Conservation (phyloP, 2,888 invertebrate genomes). For the Clunio marinus region DNA sequence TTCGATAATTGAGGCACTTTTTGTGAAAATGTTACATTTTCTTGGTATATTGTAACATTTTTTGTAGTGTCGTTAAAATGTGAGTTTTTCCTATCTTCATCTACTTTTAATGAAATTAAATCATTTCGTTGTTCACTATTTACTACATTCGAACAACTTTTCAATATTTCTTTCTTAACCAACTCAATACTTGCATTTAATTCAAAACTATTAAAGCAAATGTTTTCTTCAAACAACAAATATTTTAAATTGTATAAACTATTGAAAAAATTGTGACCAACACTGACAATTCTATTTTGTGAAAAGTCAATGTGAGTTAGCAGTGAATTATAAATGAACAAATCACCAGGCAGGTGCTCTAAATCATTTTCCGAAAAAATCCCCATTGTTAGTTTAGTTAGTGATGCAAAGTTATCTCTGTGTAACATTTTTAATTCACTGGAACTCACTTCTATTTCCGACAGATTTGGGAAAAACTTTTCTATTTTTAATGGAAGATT, state of each 20-base stretch:
- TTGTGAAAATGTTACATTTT: too few relatives aligned
- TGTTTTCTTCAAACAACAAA: constrained; percentile 14
- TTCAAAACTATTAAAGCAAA: background rate
- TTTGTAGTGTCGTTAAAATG: too few relatives aligned
- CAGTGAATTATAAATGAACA: background rate
- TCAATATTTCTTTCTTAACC: background rate
- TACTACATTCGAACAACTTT: background rate
- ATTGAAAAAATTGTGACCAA: background rate
- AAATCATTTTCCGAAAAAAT: constrained; percentile 27
- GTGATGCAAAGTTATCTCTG: background rate
- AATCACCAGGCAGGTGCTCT: background rate
- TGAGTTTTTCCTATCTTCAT: too few relatives aligned
- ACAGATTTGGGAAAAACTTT: constrained; percentile 5
- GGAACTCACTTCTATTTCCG: background rate
- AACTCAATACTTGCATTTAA: background rate
- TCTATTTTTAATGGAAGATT: background rate
- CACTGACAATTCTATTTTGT: background rate
- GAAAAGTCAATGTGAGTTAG: constrained; percentile 18
- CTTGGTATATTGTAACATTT: too few relatives aligned
- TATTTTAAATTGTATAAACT: background rate
- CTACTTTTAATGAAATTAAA: too few relatives aligned
- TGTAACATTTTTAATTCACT: background rate
- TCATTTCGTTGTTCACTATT: background rate
- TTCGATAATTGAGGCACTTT: too few relatives aligned
- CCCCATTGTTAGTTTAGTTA: background rate